A percentile compares a stretch with the other conserved stretches of the same genome.
Conservation (phyloP, 2,797 vertebrate species). For the Esox masquinongy region DNA sequence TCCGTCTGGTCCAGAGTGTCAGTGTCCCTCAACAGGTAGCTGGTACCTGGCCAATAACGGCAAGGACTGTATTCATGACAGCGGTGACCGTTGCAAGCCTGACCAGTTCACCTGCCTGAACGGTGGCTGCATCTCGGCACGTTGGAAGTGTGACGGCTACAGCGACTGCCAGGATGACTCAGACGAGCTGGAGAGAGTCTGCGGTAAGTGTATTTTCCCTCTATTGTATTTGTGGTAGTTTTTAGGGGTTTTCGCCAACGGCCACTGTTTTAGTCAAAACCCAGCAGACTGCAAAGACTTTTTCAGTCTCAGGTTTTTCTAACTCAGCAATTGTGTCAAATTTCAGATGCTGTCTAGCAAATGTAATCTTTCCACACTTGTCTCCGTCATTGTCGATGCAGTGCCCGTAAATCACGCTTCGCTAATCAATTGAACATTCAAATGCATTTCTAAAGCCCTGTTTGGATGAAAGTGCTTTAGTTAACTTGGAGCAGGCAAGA, state of each 20-base stretch:
- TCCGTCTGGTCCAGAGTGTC: slow-evolving; percentile 88
- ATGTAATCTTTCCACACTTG: background rate
- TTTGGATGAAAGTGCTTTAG: background rate
- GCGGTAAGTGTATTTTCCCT: slow-evolving; percentile 78
- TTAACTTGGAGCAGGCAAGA: background rate
- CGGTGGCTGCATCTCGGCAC: slow-evolving; percentile 78
- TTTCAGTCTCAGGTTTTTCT: background rate
- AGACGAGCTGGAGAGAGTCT: slow-evolving; percentile 89
- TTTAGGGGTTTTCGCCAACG: too few species aligned
- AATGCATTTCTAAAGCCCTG: background rate
- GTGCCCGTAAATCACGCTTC: too few species aligned
- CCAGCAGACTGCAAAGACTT: background rate
- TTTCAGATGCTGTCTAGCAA: background rate
- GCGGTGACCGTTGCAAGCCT: slow-evolving; percentile 76
- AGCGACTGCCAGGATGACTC: slow-evolving; percentile 84
- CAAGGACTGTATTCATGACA: slow-evolving; percentile 88
- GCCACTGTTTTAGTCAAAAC: background rate
- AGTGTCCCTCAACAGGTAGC: slow-evolving; percentile 85
- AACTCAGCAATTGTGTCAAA: background rate
- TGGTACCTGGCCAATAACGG: slow-evolving; percentile 90
- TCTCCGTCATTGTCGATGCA: background rate
- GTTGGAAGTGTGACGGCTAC: slow-evolving; percentile 84
- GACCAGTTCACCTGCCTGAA: slow-evolving; percentile 88
- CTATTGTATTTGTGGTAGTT: too few species aligned
- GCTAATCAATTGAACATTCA: too few species aligned